Base-by-base conservation (phyloP, 2,113 vertebrate genomes). In the Erythrocercus mccallii region DNA sequence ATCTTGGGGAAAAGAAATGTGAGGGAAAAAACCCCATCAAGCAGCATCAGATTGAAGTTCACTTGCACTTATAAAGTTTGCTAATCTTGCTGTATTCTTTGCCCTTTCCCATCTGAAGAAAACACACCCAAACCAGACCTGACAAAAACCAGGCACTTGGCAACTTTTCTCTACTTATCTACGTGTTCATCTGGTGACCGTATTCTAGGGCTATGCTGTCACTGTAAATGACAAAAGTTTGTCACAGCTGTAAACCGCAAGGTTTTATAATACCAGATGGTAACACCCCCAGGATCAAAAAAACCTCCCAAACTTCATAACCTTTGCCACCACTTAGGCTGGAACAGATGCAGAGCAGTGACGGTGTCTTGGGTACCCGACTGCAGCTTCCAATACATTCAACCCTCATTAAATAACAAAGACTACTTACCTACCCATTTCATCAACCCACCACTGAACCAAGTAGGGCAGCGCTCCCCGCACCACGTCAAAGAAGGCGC, bases 351-450 rank as follows among this genome's bases (percentile, higher is more conserved):
- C 0, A 5, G 30, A 48, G 33, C 38, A 42, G 18, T 13, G 44
- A 4, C 6, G 0, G 4, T 1, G 33, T 2, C 19, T 0, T 0
- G 30, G 8, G 14, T 2, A 16, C 31, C 23, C 3, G 7, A 0
- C 16, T 2, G 51, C 47, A 8, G 35, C 24, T 31, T 5, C 48
- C 30, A 15, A 2, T 0, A 4, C 18, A 0, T 3, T 9, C 66
- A 11, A 5, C 2, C 14, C 6, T 12, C 17, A 1, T 7, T 15
- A 22, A 72, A 7, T 2, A 60, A 4, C 38, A 8, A 33, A 38
- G 5, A 6, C 5, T 4, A 13, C 16, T 30, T 6, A 17, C 7
- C 27, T 8, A 15, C 30, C 5, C n/a, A 9, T 25, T 40, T 12
- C 48, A n/a, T 9, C 38, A 18, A 1, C n/a, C n/a, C n/a, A 8